Evolutionary conservation across 1,140 invertebrate species (phyloP).

Genomic region (Riptortus pedestris): DNA sequence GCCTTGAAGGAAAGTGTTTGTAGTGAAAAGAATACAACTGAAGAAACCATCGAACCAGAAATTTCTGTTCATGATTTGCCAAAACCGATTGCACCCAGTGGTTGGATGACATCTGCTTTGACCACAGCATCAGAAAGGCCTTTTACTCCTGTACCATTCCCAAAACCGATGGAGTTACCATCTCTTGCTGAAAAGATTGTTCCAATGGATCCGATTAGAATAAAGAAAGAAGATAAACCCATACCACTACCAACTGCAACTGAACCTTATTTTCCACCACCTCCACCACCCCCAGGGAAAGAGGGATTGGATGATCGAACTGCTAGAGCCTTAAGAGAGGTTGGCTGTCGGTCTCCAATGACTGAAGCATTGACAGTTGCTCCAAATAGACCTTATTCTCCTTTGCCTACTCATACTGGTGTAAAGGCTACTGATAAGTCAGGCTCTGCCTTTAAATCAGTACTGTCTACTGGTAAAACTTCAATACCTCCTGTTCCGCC

Average conservation of each 20-base stretch:
- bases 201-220: neutral
- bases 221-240: conserved; percentile 6
- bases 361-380: conserved; percentile 55
- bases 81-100: conserved; percentile 21
- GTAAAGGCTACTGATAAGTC: conserved; percentile 13
- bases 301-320: conserved; percentile 11
- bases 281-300: conserved; percentile 19
- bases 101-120: conserved; percentile 28
- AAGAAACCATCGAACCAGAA: neutral
- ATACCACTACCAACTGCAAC: conserved; percentile 27
- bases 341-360: conserved; percentile 41
- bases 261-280: conserved; percentile 27
- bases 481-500: conserved; percentile 27
- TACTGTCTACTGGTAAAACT: conserved; percentile 27
- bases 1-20: neutral
- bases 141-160: conserved; percentile 28
- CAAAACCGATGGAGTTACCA: conserved; percentile 21
- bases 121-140: conserved; percentile 30
- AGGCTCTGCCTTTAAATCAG: neutral
- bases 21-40: conserved; percentile 10
- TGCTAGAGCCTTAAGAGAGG: conserved; percentile 27
- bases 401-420: conserved; percentile 23
- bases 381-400: conserved; percentile 50
- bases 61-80: conserved; percentile 22
- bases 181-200: neutral